Conservation (phyloP, 1,140 invertebrate species). For the Zaprionus davidi region DNA sequence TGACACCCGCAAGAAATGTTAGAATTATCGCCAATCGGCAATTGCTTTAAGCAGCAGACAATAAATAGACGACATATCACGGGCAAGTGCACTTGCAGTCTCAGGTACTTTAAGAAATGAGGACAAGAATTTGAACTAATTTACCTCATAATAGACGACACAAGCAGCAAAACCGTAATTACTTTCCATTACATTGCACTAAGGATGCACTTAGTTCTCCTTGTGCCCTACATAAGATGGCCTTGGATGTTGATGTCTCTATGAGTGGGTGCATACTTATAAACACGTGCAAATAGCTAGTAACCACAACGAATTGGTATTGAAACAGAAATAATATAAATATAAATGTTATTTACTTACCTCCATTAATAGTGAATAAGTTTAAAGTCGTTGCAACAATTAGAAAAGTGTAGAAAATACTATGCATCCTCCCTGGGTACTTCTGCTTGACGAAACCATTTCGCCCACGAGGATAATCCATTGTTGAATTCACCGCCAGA, state of each 20-base stretch:
- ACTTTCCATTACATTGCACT: neutral
- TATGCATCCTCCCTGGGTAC: constrained; percentile 23
- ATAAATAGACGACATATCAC: neutral
- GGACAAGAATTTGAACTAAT: constrained; percentile 13
- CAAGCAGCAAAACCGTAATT: neutral
- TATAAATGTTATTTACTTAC: constrained; percentile 30
- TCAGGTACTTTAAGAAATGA: neutral
- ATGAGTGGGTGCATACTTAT: neutral
- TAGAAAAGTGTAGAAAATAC: constrained; percentile 23
- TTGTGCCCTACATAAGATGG: constrained; percentile 1
- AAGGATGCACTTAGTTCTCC: neutral
- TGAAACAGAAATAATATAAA: neutral
- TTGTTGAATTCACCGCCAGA: constrained; percentile 66
- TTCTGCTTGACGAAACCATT: constrained; percentile 11
- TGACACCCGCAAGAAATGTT: neutral
- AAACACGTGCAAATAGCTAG: neutral
- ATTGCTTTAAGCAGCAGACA: constrained; percentile 5
- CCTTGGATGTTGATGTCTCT: neutral
- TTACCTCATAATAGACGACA: neutral
- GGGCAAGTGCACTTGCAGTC: neutral
- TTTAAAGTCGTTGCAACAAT: constrained; percentile 25
- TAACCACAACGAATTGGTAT: neutral
- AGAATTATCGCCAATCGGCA: neutral
- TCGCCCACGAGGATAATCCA: constrained; percentile 52
- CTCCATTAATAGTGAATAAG: constrained; percentile 36